Percentiles rank a stretch among this genome's conserved stretches.
Conservation (phyloP, 2,888 invertebrate species). For the Cryptophagus acutangulus region DNA sequence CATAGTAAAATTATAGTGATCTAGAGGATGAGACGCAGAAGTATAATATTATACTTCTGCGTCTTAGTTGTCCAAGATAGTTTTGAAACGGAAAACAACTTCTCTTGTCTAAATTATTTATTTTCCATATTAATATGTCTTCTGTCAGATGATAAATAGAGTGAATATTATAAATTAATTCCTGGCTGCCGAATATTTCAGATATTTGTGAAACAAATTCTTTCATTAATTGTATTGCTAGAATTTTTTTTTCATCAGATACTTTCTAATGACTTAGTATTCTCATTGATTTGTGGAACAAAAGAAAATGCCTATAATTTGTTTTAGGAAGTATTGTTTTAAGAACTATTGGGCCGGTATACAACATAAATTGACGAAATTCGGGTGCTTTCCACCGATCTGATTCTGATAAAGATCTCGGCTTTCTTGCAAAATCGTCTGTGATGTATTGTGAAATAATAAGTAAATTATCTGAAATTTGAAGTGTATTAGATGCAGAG, state of each 20-base stretch:
- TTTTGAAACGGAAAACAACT: background rate
- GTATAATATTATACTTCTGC: too few species aligned
- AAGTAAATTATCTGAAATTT: conserved; percentile 3
- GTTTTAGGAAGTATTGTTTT: conserved; percentile 1
- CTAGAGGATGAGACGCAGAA: too few species aligned
- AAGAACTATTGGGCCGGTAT: conserved; percentile 17
- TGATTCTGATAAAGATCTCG: conserved; percentile 15
- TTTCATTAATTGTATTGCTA: conserved; percentile 3
- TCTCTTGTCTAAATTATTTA: background rate
- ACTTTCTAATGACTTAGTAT: background rate
- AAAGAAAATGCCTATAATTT: background rate
- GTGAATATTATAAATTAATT: background rate
- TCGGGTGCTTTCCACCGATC: conserved; percentile 22
- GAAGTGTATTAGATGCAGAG: conserved; percentile 3
- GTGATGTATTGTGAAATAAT: conserved; percentile 11
- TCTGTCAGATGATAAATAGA: background rate
- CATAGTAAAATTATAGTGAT: too few species aligned
- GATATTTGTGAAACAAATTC: conserved; percentile 1
- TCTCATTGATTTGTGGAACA: background rate
- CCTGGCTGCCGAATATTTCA: conserved; percentile 3
- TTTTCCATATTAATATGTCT: background rate
- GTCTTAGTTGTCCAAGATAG: too few species aligned
- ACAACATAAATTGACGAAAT: conserved; percentile 17
- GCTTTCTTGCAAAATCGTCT: conserved; percentile 20
- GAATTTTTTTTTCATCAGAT: background rate